These are phyloP conservation scores for Calameuta idolon DNA, from an alignment of 2,888 invertebrate species.

Conservation along the genomic window DNA sequence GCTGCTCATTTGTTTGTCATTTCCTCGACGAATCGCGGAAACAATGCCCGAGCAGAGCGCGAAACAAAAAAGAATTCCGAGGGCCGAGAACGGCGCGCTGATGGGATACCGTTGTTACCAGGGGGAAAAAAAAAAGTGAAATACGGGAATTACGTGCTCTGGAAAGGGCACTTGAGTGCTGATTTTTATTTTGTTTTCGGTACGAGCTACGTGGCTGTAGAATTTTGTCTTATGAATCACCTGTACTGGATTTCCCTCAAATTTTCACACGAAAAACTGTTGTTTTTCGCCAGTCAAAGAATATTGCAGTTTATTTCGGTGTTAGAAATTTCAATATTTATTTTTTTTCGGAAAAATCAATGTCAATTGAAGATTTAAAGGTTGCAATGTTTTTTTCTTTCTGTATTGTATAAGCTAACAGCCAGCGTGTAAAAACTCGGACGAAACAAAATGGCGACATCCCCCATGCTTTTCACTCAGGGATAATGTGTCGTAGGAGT, in stretches of 20 bases:
- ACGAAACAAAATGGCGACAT: slow-evolving; percentile 33
- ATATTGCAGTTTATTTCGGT: background rate
- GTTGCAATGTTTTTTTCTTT: background rate
- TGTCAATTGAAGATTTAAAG: background rate
- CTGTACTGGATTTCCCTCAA: too few relatives aligned
- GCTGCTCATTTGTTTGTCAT: slow-evolving; percentile 65
- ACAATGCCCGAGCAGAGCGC: slow-evolving; percentile 26
- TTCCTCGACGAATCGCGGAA: slow-evolving; percentile 53
- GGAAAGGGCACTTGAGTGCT: slow-evolving; percentile 55
- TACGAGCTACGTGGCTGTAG: too few relatives aligned
- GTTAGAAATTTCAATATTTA: background rate
- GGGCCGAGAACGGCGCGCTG: slow-evolving; percentile 30
- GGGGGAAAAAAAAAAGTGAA: slow-evolving; percentile 37
- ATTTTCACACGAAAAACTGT: background rate
- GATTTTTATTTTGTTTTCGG: slow-evolving; percentile 50
- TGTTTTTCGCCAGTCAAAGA: background rate
- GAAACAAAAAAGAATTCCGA: slow-evolving; percentile 17
- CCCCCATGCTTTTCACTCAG: slow-evolving; percentile 16
- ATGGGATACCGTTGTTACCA: slow-evolving; percentile 48
- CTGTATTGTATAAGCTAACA: background rate
- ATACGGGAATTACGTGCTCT: slow-evolving; percentile 61
- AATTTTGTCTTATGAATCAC: too few relatives aligned
- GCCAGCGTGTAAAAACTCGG: background rate
- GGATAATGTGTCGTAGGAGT: slow-evolving; percentile 27
- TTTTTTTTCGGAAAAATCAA: background rate